phyloP scores from a whole-genome alignment of 2,113 vertebrate genomes.

The Ceyx melanurus region DNA sequence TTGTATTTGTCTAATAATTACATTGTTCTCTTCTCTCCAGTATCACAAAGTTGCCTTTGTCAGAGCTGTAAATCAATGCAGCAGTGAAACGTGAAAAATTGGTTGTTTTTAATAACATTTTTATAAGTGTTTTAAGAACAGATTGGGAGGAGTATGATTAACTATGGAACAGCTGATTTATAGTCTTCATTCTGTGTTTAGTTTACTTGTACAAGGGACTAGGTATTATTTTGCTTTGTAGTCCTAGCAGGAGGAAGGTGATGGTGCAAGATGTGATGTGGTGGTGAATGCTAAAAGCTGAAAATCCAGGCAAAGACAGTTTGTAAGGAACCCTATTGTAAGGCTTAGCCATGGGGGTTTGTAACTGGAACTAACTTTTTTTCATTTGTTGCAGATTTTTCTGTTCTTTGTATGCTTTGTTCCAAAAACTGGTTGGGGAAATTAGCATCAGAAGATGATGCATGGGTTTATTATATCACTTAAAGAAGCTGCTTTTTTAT shows the following conservation, averaged over 20 bases:
- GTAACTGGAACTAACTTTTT: not conserved
- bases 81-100: conserved; percentile 2
- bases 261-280: not conserved
- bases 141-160: not conserved
- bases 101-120: conserved; percentile 22
- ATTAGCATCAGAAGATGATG: conserved; percentile 23
- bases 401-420: not conserved
- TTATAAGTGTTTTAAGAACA: not conserved
- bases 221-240: not conserved
- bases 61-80: conserved; percentile 34
- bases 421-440: conserved; percentile 33
- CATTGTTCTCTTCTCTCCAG: not conserved
- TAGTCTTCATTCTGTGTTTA: not conserved
- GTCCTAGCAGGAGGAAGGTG: not conserved
- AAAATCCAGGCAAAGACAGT: not conserved
- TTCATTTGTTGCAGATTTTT: not conserved
- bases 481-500: not conserved
- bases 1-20: conserved; percentile 33
- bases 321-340: not conserved
- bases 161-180: not conserved
- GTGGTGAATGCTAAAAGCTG: not conserved
- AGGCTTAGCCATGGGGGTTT: not conserved
- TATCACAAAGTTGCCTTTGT: conserved; percentile 23
- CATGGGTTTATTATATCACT: conserved; percentile 23
- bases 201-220: not conserved